Percentiles rank a stretch among this genome's conserved stretches.
These are phyloP conservation scores for Parthenolecanium corni DNA, from an alignment of 2,888 invertebrate genomes.

Conservation along the genomic window DNA sequence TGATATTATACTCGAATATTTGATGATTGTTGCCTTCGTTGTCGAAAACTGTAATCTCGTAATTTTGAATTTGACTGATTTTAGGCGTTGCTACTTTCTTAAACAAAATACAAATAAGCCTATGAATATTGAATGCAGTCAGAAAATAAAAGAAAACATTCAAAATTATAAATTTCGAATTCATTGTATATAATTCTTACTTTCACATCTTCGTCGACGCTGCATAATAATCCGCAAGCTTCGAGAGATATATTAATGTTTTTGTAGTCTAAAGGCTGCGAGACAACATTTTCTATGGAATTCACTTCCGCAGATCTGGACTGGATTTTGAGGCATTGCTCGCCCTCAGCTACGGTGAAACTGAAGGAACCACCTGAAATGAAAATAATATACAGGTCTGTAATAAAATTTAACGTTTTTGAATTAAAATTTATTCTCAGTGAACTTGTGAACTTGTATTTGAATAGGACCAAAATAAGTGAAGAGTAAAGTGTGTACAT, in stretches of 20 bases:
- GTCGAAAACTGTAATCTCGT: conserved; percentile 8
- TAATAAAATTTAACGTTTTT: neutral
- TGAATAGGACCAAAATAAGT: too few species aligned
- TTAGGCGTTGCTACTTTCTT: conserved; percentile 15
- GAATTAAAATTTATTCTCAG: too few species aligned
- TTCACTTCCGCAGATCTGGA: conserved; percentile 6
- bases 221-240: conserved; percentile 20
- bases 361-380: conserved; percentile 19
- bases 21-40: neutral
- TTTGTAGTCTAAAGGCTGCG: conserved; percentile 14
- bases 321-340: conserved; percentile 13
- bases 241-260: conserved; percentile 22
- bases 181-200: neutral
- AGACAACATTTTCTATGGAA: neutral
- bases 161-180: neutral
- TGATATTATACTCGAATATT: conserved; percentile 15
- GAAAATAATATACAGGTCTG: too few species aligned
- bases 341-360: conserved; percentile 25
- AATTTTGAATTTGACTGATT: conserved; percentile 10
- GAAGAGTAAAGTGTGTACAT: too few species aligned
- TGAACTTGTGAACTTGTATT: too few species aligned
- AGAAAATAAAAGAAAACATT: neutral
- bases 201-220: neutral
- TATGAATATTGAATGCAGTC: neutral
- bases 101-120: conserved; percentile 6